Base-by-base conservation (phyloP, 2,888 invertebrate genomes). In the Onthophagus sagittarius region DNA sequence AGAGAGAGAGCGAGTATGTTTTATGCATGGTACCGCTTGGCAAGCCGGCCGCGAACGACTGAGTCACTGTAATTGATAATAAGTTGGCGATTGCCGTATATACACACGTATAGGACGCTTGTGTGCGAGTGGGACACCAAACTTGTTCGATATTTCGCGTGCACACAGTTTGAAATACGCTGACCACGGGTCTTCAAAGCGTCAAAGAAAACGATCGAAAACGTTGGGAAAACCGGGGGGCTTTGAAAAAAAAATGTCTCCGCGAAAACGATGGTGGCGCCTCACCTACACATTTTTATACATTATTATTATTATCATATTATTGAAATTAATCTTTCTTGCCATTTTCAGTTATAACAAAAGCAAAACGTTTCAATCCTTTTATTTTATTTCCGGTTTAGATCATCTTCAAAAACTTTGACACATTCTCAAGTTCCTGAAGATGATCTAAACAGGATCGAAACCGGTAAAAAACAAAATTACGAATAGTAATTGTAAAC, bases 41-140 rank as follows among this genome's bases (percentile, higher is more conserved):
- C 77, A 81, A 79, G 82, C 84, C 82, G 84, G 85, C 82, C 81
- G 81, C 82, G 83, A 84, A 83, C 84, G 84, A 84, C 85, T 85
- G 85, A 85, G 85, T 85, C 85, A 85, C 85, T 84, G 85, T 85
- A 85, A 85, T 85, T 85, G 85, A 85, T 85, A 85, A 85, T 85
- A 85, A 84, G 83, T 84, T 84, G 83, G 83, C 83, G 83, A 84
- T 84, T 84, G 84, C 83, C 71, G 73, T 73, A 71, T 70, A 73
- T 64, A 73, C 73, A 70, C 73, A 72, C 33, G 65, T 67, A 72
- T 62, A 23, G 72, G 70, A 77, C 71, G 74, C 75, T 76, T 77
- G 75, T 75, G 75, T 69, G 63, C 64, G 14, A 15, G 15, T 15
- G 63, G 15, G 67, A 32, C 67, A 67, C 31, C 67, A 15, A 67